Conservation (phyloP, 2,888 invertebrate genomes). For the Andrena flavipes region DNA sequence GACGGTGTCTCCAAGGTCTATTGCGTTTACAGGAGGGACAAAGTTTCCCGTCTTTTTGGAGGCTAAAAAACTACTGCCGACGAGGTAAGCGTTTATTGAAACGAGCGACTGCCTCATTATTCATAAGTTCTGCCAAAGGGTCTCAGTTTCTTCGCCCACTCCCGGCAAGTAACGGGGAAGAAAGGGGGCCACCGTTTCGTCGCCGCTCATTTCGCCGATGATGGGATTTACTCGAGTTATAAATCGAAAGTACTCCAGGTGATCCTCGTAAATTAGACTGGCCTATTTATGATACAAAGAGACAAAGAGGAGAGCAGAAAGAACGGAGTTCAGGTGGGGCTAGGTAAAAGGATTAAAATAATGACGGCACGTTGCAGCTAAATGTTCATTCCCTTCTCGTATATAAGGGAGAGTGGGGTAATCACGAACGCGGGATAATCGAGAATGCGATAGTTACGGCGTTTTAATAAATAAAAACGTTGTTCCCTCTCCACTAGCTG, state of each 20-base stretch:
- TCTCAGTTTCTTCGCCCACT: slow-evolving; percentile 42
- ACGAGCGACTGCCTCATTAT: slow-evolving; percentile 66
- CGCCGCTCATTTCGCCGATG: slow-evolving; percentile 62
- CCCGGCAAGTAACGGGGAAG: slow-evolving; percentile 2
- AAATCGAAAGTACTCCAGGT: slow-evolving; percentile 45
- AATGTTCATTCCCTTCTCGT: not conserved
- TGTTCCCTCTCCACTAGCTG: too few species aligned
- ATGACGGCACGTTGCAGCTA: not conserved
- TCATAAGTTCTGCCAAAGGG: slow-evolving; percentile 61
- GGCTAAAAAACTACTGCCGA: slow-evolving; percentile 52
- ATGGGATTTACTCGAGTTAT: slow-evolving; percentile 57
- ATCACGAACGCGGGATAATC: too few species aligned
- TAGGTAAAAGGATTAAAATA: not conserved
- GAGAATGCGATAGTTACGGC: too few species aligned
- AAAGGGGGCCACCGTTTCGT: slow-evolving; percentile 20
- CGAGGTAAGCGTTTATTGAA: slow-evolving; percentile 69
- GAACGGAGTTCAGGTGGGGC: not conserved
- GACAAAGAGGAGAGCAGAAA: not conserved
- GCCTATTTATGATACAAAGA: slow-evolving; percentile 20
- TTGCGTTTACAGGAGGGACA: slow-evolving; percentile 40
- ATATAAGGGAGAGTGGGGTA: too few species aligned
- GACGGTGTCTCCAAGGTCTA: slow-evolving; percentile 26
- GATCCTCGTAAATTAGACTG: slow-evolving; percentile 29
- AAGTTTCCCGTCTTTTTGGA: slow-evolving; percentile 42
- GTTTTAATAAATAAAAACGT: too few species aligned